These are phyloP conservation scores for Macrotus californicus DNA, from an alignment of 2,113 vertebrate genomes.

Conservation along the genomic window DNA sequence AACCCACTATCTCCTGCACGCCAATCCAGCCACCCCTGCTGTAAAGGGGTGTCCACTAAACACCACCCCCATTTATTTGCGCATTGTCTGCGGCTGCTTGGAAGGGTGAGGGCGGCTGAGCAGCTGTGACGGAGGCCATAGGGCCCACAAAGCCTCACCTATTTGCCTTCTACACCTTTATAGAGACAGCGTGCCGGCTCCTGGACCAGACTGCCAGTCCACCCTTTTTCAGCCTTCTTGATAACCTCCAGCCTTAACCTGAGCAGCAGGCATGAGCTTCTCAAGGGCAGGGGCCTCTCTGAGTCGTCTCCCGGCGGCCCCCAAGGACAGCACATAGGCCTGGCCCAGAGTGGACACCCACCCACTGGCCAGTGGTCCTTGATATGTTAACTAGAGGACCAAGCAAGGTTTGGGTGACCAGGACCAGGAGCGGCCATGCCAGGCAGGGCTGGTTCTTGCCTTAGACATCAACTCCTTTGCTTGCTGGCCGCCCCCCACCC, in stretches of 20 bases:
- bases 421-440: background rate
- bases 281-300: background rate
- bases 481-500: fast-evolving
- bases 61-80: background rate
- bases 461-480: background rate
- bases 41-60: fast-evolving
- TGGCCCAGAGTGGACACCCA: fast-evolving
- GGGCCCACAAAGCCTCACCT: background rate
- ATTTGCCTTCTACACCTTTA: background rate
- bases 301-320: background rate
- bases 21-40: background rate
- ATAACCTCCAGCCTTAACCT: background rate
- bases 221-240: background rate
- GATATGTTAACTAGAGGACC: background rate
- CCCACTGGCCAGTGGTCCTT: background rate
- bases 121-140: background rate
- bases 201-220: background rate
- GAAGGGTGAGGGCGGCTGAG: background rate
- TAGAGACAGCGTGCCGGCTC: background rate
- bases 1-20: fast-evolving
- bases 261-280: background rate
- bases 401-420: background rate
- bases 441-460: background rate
- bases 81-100: fast-evolving
- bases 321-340: background rate